These are phyloP conservation scores for Trissoscelio sp. DNA, from an alignment of 2,888 invertebrate genomes.

Conservation along the genomic window DNA sequence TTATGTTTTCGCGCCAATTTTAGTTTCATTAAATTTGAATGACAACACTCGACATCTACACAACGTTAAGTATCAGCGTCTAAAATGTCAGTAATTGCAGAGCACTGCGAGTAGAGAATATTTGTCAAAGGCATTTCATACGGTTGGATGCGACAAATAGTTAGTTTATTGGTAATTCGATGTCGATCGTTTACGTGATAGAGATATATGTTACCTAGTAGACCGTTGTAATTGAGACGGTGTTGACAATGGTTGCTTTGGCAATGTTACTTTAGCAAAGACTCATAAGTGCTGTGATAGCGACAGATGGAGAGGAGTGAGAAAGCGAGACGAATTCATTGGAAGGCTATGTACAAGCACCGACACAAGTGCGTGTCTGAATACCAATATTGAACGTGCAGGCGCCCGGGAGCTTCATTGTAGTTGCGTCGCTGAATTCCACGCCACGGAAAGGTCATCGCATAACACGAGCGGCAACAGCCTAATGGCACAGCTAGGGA, in stretches of 20 bases:
- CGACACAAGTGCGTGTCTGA: conserved; percentile 29
- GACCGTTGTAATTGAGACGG: conserved; percentile 28
- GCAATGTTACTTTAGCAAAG: conserved; percentile 40
- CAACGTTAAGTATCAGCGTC: not conserved
- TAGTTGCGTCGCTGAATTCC: conserved; percentile 12
- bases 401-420: conserved; percentile 11
- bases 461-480: conserved; percentile 45
- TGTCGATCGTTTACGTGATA: not conserved
- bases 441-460: conserved; percentile 16
- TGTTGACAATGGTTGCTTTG: conserved; percentile 51
- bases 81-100: not conserved
- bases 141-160: conserved; percentile 7
- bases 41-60: too few relatives aligned
- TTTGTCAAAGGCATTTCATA: conserved; percentile 12
- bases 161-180: conserved; percentile 23
- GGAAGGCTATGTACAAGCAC: conserved; percentile 11
- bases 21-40: too few relatives aligned
- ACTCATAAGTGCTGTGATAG: conserved; percentile 32
- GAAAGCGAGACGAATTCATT: conserved; percentile 6
- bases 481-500: conserved; percentile 45
- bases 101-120: not conserved
- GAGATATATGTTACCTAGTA: conserved; percentile 6
- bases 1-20: too few relatives aligned
- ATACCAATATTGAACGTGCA: conserved; percentile 23
- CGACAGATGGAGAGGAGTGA: not conserved